phyloP scores from a whole-genome alignment of 64 coral and sea anemone genomes.

The Acropora yongei region DNA sequence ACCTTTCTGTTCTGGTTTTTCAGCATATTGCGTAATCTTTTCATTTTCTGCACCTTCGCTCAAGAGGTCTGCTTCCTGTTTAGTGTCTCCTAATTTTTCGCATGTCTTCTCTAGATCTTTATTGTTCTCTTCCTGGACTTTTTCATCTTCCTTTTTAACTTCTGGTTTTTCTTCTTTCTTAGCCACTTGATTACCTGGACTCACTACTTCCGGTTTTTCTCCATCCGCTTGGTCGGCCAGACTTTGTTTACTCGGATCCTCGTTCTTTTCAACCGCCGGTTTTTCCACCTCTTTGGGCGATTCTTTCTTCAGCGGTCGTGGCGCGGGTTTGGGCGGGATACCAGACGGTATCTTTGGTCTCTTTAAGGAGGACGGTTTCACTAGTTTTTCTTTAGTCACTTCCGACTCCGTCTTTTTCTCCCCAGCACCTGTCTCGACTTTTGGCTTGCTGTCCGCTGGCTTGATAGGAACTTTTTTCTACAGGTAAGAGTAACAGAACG shows the following conservation, averaged over 20 bases:
- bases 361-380: constrained; percentile 60
- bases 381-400: constrained; percentile 47
- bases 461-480: constrained; percentile 23
- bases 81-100: background rate
- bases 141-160: background rate
- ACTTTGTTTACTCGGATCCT: background rate
- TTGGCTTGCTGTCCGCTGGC: constrained; percentile 5
- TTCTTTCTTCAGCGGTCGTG: background rate
- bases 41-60: background rate
- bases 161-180: background rate
- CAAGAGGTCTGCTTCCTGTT: background rate
- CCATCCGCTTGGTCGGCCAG: background rate
- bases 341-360: constrained; percentile 18
- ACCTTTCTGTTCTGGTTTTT: background rate
- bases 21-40: background rate
- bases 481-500: background rate
- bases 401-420: background rate
- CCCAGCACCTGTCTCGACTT: background rate
- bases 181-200: constrained; percentile 13
- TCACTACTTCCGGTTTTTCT: background rate
- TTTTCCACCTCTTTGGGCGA: background rate
- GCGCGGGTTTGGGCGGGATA: constrained; percentile 34
- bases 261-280: background rate
- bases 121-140: constrained; percentile 17
- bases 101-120: background rate